Evolutionary conservation across 1,140 invertebrate genomes (phyloP), one percentile per base, ranked within the genome.

Genomic region (Asobara japonica): DNA sequence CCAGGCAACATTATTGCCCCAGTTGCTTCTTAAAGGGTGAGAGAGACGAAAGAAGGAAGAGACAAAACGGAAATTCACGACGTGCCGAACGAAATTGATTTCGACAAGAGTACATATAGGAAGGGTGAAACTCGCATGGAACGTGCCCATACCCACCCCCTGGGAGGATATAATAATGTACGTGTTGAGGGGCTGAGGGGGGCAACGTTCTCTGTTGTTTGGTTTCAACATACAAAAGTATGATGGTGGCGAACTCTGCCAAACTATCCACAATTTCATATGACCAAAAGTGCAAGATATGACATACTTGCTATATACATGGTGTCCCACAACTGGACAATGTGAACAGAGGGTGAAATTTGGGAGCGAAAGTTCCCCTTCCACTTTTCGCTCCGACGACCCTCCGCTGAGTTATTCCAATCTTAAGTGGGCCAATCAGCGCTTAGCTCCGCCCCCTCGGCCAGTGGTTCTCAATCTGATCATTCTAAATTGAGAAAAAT

Each of bases 31-130:
- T 18, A 6, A 56, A 11, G 51, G 10, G 51, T 4, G 22, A 56
- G 22, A 25, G 51, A 56, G 18, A 56, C 18, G 51, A 56, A 56
- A 56, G 51, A 56, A 56, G 51, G 51, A 56, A 56, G 51, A 27
- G 51, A 56, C 51, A 56, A 56, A 72, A 61, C 70, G 64, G 70
- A 72, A 72, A 72, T 72, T 72, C 70, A 31, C 70, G 70, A 66
- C 70, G 70, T 72, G 70, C 48, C 70, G 64, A 72, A 72, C 64
- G 62, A 72, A 72, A 72, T 72, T 72, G 70, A 72, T 72, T 72
- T 72, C 45, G 48, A 72, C 70, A 41, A 33, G 62, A 31, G n/a
- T n/a, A n/a, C n/a, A 20, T 62, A 62, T 62, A 62, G 29, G 27
- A 62, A 62, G 13, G 60, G 27, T 29, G 29, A 31, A 62, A 62